Evolutionary conservation across 2,113 vertebrate species (phyloP).

Genomic region (Tyto alba): DNA sequence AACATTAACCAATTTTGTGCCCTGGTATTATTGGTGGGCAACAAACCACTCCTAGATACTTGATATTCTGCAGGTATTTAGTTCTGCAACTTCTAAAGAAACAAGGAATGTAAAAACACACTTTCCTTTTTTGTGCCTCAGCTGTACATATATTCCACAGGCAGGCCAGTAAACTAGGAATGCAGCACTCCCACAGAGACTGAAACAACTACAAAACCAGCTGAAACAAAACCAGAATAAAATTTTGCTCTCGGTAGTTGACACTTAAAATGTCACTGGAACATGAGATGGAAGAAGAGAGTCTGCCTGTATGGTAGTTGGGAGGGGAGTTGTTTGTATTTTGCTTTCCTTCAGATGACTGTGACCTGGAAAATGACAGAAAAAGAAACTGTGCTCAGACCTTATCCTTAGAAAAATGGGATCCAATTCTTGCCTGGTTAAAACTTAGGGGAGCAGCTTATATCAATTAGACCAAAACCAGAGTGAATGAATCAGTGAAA

Average conservation of each 20-base stretch:
- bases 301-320: not conserved
- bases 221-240: not conserved
- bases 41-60: not conserved
- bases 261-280: not conserved
- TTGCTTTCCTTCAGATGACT: not conserved
- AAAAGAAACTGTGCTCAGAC: not conserved
- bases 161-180: not conserved
- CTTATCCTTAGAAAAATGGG: not conserved
- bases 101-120: not conserved
- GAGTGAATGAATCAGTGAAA: not conserved
- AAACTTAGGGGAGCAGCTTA: not conserved
- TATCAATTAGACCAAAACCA: not conserved
- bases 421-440: not conserved
- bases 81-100: not conserved
- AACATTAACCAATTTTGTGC: not conserved
- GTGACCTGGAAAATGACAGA: not conserved
- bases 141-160: not conserved
- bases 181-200: not conserved
- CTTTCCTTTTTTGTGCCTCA: not conserved
- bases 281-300: not conserved
- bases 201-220: not conserved
- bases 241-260: not conserved
- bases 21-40: not conserved
- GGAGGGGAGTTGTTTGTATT: not conserved
- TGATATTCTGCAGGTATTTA: not conserved